Evolutionary conservation across 1,140 invertebrate genomes (phyloP).

Genomic region (Nasonia giraulti): DNA sequence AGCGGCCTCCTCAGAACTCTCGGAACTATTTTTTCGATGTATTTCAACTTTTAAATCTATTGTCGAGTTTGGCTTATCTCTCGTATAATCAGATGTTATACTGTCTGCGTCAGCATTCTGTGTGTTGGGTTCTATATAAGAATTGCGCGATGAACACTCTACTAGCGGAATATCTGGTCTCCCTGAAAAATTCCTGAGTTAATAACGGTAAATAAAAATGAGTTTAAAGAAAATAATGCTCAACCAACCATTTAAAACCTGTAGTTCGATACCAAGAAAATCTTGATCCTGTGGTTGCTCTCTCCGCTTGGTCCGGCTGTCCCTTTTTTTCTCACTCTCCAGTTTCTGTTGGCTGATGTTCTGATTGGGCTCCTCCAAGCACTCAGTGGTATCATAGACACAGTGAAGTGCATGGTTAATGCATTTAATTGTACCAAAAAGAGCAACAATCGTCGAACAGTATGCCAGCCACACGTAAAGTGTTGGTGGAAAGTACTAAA

Average conservation of each 20-base stretch:
- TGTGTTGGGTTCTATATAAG: conserved; percentile 73
- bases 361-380: conserved; percentile 79
- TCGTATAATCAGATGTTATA: conserved; percentile 72
- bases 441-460: conserved; percentile 85
- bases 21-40: conserved; percentile 92
- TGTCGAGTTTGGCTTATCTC: conserved; percentile 71
- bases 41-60: conserved; percentile 93
- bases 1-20: conserved; percentile 81
- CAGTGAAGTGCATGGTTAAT: conserved; percentile 94
- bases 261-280: conserved; percentile 85
- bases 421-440: conserved; percentile 90
- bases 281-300: conserved; percentile 68
- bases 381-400: conserved; percentile 96
- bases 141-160: conserved; percentile 78
- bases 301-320: conserved; percentile 63
- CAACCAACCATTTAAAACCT: conserved; percentile 79
- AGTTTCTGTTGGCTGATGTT: conserved; percentile 67
- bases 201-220: neutral
- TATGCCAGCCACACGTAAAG: conserved; percentile 91
- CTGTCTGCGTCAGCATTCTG: conserved; percentile 71
- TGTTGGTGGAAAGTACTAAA: conserved; percentile 90
- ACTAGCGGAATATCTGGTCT: conserved; percentile 76
- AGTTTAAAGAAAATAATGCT: conserved; percentile 4
- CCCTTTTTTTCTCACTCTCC: conserved; percentile 69
- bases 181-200: conserved; percentile 57